Evolutionary conservation across 2,113 vertebrate genomes (phyloP).

Genomic region (Oplegnathus fasciatus): DNA sequence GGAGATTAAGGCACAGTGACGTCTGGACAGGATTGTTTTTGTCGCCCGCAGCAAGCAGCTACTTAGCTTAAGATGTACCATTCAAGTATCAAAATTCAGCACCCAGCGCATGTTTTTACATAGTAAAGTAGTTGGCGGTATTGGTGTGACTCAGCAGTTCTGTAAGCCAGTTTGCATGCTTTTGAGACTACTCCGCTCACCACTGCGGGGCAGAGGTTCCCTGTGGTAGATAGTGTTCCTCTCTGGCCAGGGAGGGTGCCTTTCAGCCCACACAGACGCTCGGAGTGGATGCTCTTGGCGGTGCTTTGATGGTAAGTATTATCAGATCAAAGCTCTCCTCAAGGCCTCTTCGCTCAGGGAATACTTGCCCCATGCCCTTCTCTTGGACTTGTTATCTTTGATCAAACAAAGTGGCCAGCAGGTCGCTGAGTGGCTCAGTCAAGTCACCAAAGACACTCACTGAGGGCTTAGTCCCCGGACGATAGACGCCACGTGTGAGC

Average conservation of each 20-base stretch:
- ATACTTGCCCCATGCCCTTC: constrained; percentile 16
- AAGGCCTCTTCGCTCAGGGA: constrained; percentile 22
- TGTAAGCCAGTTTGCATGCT: constrained; percentile 19
- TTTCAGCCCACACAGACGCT: constrained; percentile 1
- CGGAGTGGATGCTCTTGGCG: constrained; percentile 13
- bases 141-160: constrained; percentile 1
- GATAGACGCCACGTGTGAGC: background rate
- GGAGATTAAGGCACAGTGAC: constrained; percentile 41
- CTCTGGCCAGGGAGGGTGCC: background rate
- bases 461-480: background rate
- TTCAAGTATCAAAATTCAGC: constrained; percentile 14
- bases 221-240: background rate
- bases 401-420: constrained; percentile 32
- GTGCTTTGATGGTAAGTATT: constrained; percentile 46
- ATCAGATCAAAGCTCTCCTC: constrained; percentile 62
- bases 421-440: constrained; percentile 30
- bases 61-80: constrained; percentile 25
- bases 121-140: background rate
- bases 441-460: constrained; percentile 4
- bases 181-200: background rate
- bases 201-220: constrained; percentile 16
- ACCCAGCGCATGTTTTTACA: constrained; percentile 9
- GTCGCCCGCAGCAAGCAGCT: constrained; percentile 1
- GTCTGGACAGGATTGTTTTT: constrained; percentile 41
- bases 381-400: constrained; percentile 47